phyloP scores from a whole-genome alignment of 2,113 vertebrate genomes.

The Speoplatyrhinus poulsoni region DNA sequence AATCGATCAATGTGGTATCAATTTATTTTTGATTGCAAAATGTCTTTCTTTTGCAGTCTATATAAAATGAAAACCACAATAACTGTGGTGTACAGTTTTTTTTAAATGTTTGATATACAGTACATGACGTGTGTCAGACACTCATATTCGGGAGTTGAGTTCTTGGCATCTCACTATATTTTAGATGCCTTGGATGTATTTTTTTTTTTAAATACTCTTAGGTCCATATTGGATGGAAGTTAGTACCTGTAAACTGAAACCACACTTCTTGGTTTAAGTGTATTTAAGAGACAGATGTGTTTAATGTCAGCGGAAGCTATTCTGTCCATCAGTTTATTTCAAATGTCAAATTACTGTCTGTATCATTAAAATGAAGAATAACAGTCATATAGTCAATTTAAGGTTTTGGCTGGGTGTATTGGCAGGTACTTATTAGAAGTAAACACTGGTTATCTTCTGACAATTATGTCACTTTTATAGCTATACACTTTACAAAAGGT shows the following conservation, averaged over 20 bases:
- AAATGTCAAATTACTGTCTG: constrained; percentile 31
- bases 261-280: constrained; percentile 39
- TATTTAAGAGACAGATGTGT: constrained; percentile 49
- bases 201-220: constrained; percentile 54
- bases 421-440: not conserved
- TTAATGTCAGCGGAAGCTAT: constrained; percentile 27
- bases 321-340: constrained; percentile 18
- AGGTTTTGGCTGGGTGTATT: not conserved
- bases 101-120: constrained; percentile 33
- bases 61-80: constrained; percentile 72
- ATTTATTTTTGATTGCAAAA: constrained; percentile 40
- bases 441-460: not conserved
- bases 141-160: constrained; percentile 46
- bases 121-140: constrained; percentile 41
- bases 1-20: constrained; percentile 33
- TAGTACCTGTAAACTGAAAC: constrained; percentile 59
- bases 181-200: constrained; percentile 59
- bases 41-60: constrained; percentile 58
- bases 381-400: too few relatives aligned
- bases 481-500: too few relatives aligned
- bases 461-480: too few relatives aligned
- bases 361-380: too few relatives aligned
- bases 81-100: constrained; percentile 60
- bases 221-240: constrained; percentile 79
- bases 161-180: constrained; percentile 65